Evolutionary conservation across 2,888 invertebrate species (phyloP).

Genomic region (Gastracanthus pulcherrimus): DNA sequence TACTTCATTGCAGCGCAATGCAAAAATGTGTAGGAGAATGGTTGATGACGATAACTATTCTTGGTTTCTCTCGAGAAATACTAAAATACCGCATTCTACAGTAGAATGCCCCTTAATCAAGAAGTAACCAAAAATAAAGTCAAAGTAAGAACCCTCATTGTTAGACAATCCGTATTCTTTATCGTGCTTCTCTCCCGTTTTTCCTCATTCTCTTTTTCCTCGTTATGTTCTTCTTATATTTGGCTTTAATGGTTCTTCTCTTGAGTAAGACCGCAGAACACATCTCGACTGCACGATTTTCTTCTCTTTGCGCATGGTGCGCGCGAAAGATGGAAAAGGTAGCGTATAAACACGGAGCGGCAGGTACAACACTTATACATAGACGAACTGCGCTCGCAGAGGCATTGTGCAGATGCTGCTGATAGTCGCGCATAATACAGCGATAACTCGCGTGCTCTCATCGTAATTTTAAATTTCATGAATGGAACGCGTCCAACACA

Average conservation of each 20-base stretch:
- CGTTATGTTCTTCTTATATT: background rate
- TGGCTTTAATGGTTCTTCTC: background rate
- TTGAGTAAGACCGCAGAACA: slow-evolving; percentile 11
- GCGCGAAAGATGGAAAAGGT: background rate
- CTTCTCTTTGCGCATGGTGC: background rate
- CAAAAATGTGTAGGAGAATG: too few species aligned
- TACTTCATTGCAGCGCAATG: too few species aligned
- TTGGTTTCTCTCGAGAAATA: too few species aligned
- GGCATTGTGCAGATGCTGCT: background rate
- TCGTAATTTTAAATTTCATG: slow-evolving; percentile 2
- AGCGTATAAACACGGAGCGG: background rate
- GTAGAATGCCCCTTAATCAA: too few species aligned
- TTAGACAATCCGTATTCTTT: too few species aligned
- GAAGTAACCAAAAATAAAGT: too few species aligned
- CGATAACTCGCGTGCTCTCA: background rate
- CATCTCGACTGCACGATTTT: slow-evolving; percentile 10
- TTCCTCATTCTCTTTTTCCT: too few species aligned
- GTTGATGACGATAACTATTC: too few species aligned
- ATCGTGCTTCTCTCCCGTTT: too few species aligned
- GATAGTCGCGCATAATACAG: background rate
- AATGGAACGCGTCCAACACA: background rate
- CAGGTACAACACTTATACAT: background rate
- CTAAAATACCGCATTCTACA: too few species aligned
- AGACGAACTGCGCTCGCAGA: background rate
- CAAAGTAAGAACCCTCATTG: too few species aligned